Conservation (phyloP, 2,797 vertebrate species). For the Danio kyathit region DNA sequence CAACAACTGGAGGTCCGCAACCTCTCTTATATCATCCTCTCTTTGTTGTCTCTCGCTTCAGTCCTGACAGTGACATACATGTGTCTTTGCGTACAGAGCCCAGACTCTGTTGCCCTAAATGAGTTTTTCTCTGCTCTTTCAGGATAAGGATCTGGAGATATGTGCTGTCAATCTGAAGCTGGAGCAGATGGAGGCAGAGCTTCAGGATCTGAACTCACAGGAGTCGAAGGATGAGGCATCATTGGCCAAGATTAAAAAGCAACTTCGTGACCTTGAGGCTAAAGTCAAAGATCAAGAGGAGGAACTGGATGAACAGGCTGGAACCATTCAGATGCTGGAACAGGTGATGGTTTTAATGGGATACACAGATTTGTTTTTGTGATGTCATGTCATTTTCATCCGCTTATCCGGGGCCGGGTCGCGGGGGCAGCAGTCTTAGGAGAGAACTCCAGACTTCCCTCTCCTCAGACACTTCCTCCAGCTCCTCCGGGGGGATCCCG, state of each 20-base stretch:
- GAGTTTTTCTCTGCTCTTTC: slow-evolving; percentile 29
- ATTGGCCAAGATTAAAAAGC: slow-evolving; percentile 93
- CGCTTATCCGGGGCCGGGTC: too few relatives aligned
- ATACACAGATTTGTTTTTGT: too few relatives aligned
- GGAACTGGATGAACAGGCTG: slow-evolving; percentile 97
- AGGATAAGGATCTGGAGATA: slow-evolving; percentile 95
- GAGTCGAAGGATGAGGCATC: slow-evolving; percentile 97
- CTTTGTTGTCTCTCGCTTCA: slow-evolving; percentile 16
- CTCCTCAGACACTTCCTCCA: too few relatives aligned
- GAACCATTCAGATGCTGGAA: slow-evolving; percentile 96
- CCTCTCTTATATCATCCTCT: slow-evolving; percentile 6
- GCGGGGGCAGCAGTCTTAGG: too few relatives aligned
- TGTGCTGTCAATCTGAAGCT: slow-evolving; percentile 86
- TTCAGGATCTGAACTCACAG: slow-evolving; percentile 95
- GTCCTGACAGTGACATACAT: background rate
- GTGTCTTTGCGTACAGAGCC: slow-evolving; percentile 14
- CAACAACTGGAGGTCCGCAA: slow-evolving; percentile 91
- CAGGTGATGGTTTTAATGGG: slow-evolving; percentile 80
- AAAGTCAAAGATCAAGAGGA: slow-evolving; percentile 98
- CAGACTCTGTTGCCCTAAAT: slow-evolving; percentile 5
- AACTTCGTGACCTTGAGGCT: slow-evolving; percentile 92
- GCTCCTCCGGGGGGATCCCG: too few relatives aligned
- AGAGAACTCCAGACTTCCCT: too few relatives aligned
- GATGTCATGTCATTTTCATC: too few relatives aligned
- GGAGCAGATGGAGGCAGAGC: slow-evolving; percentile 90